Percentiles rank a stretch among this genome's conserved stretches.
phyloP scores from a whole-genome alignment of 2,797 vertebrate genomes.

The Eutrigla gurnardus region DNA sequence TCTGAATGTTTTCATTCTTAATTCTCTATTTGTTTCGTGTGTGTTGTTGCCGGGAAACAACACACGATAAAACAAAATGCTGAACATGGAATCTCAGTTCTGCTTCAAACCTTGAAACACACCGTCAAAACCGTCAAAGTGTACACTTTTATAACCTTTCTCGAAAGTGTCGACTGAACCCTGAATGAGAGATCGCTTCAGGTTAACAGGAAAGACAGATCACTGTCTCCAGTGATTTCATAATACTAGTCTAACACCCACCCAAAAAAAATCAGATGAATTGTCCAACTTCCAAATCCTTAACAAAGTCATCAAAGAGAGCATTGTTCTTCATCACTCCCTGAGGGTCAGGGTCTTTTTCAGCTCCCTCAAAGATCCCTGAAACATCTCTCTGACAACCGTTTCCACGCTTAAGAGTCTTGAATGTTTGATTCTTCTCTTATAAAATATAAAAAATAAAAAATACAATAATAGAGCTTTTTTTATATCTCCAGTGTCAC shows the following conservation, averaged over 20 bases:
- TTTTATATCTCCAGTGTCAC: not conserved
- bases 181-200: not conserved
- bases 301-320: slow-evolving; percentile 39
- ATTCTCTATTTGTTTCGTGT: slow-evolving; percentile 19
- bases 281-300: not conserved
- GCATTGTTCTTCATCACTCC: slow-evolving; percentile 34
- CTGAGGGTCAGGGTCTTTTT: not conserved
- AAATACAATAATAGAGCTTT: not conserved
- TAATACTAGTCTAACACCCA: not conserved
- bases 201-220: not conserved
- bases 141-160: slow-evolving; percentile 32
- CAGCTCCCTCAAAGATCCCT: too few relatives aligned
- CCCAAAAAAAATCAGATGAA: not conserved
- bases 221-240: not conserved
- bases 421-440: not conserved
- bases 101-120: slow-evolving; percentile 53
- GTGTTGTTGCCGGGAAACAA: not conserved
- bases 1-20: slow-evolving; percentile 35
- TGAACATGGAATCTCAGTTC: slow-evolving; percentile 74
- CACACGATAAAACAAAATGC: slow-evolving; percentile 49
- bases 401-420: not conserved
- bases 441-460: not conserved
- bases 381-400: too few relatives aligned
- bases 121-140: not conserved
- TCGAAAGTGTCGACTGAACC: not conserved